Evolutionary conservation across 2,113 vertebrate genomes (phyloP).

Genomic region (Gymnarchus niloticus): DNA sequence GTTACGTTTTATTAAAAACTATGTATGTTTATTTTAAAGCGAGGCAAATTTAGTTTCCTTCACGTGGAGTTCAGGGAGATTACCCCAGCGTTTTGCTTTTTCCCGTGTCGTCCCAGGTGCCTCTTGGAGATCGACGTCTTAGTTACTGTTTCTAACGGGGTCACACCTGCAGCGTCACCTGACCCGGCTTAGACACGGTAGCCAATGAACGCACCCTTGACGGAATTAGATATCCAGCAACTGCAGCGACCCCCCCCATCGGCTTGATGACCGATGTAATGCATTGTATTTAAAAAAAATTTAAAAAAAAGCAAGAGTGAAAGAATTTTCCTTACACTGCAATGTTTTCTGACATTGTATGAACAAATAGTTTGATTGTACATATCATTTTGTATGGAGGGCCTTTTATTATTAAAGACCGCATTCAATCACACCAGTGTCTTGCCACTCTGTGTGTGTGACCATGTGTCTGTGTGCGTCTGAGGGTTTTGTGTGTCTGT

Average conservation of each 20-base stretch:
- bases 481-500: background rate
- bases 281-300: constrained; percentile 48
- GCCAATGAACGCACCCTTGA: constrained; percentile 31
- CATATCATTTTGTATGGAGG: constrained; percentile 67
- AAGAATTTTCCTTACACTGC: constrained; percentile 53
- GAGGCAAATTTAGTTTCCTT: background rate
- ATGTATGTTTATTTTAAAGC: constrained; percentile 9
- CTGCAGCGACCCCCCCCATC: constrained; percentile 24
- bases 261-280: constrained; percentile 41
- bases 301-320: background rate
- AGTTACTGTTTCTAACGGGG: background rate
- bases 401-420: constrained; percentile 64
- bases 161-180: background rate
- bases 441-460: constrained; percentile 26
- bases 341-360: constrained; percentile 50
- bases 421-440: constrained; percentile 49
- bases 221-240: constrained; percentile 26
- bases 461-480: constrained; percentile 18
- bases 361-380: constrained; percentile 32
- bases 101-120: background rate
- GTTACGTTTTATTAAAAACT: constrained; percentile 1
- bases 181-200: background rate
- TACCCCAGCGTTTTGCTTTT: background rate
- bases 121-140: background rate
- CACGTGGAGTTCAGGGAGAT: background rate